A percentile compares a stretch with the other conserved stretches of the same genome.
These are phyloP conservation scores for Aphodius sticticus DNA, from an alignment of 2,888 invertebrate genomes.

Conservation along the genomic window DNA sequence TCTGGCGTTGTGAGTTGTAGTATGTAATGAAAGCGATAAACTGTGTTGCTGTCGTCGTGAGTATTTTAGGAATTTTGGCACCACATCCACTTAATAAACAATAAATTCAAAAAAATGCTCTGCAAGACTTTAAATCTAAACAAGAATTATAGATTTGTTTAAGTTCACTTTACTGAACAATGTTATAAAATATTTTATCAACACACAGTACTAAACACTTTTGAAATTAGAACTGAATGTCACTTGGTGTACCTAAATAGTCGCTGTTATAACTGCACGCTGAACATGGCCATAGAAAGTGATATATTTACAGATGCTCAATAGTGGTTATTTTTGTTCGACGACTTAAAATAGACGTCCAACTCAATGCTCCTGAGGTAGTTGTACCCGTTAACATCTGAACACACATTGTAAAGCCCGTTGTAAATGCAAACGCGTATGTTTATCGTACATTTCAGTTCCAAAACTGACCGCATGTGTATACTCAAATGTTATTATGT, in stretches of 20 bases:
- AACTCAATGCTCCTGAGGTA: slow-evolving; percentile 24
- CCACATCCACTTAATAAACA: neutral
- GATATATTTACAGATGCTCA: neutral
- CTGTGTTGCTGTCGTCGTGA: neutral
- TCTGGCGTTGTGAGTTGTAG: neutral
- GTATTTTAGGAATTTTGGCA: neutral
- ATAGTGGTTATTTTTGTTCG: neutral
- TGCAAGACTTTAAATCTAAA: neutral
- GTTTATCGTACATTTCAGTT: neutral
- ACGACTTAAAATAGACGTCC: slow-evolving; percentile 27
- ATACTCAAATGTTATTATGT: neutral
- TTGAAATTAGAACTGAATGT: neutral
- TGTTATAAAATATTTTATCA: neutral
- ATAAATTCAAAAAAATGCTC: neutral
- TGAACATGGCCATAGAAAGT: neutral
- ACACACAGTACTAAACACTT: neutral
- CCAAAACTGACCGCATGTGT: neutral
- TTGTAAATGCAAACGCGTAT: neutral
- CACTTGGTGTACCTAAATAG: neutral
- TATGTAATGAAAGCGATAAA: neutral
- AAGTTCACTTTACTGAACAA: neutral
- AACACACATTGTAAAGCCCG: neutral
- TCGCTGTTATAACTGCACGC: neutral
- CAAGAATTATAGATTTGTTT: neutral
- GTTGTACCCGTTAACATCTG: slow-evolving; percentile 31